Conservation (phyloP, 2,113 vertebrate species). For the Pelodiscus sinensis region DNA sequence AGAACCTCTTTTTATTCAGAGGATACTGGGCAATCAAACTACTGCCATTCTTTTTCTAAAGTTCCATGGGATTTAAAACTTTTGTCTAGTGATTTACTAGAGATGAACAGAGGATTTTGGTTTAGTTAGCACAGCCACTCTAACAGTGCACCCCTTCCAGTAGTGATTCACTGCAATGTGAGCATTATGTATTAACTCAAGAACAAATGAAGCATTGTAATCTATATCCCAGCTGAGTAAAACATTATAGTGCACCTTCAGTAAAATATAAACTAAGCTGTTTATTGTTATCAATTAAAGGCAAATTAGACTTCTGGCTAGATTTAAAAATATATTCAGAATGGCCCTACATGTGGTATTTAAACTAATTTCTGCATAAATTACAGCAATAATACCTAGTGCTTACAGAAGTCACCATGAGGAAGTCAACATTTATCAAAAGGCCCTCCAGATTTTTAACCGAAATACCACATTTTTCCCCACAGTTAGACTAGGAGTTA, state of each 20-base stretch:
- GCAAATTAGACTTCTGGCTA: not conserved
- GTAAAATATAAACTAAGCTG: not conserved
- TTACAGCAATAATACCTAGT: not conserved
- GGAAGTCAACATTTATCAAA: not conserved
- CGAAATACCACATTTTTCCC: not conserved
- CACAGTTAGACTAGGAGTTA: not conserved
- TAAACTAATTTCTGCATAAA: not conserved
- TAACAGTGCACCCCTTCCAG: not conserved
- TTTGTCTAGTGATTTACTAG: not conserved
- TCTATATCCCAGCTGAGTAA: not conserved
- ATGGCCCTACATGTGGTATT: not conserved
- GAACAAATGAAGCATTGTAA: not conserved
- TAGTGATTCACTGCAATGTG: not conserved
- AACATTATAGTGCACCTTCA: not conserved
- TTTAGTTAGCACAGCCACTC: not conserved
- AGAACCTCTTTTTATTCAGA: not conserved
- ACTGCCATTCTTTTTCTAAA: not conserved
- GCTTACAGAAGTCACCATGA: not conserved
- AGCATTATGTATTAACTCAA: not conserved
- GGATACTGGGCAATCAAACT: not conserved
- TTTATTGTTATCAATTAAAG: not conserved
- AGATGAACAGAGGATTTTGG: not conserved
- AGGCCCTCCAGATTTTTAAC: not conserved
- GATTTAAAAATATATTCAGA: not conserved
- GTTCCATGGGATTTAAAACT: not conserved